phyloP scores from a whole-genome alignment of 2,797 vertebrate species.

The Lacerta agilis region DNA sequence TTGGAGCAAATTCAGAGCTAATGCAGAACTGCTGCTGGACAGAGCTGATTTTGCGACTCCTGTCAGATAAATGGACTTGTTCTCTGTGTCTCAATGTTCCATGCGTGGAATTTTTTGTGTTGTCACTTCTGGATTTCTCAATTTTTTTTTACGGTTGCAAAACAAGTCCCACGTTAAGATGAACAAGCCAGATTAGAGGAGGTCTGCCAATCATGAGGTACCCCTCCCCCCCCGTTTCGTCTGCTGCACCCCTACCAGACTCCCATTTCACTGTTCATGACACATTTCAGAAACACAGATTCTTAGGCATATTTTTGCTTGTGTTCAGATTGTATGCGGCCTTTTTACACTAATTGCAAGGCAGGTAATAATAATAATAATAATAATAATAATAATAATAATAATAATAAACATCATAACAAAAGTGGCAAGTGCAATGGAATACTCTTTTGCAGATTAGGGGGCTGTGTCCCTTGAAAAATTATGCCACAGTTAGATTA shows the following conservation, averaged over 20 bases:
- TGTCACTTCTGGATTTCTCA: slow-evolving; percentile 38
- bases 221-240: not conserved
- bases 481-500: not conserved
- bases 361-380: not conserved
- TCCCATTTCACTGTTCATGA: too few species aligned
- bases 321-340: not conserved
- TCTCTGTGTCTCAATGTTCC: slow-evolving; percentile 34
- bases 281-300: not conserved
- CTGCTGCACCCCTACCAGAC: not conserved
- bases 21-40: slow-evolving; percentile 42
- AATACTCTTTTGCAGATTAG: not conserved
- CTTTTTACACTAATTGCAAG: not conserved
- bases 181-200: not conserved
- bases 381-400: too few species aligned
- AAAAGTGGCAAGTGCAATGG: not conserved
- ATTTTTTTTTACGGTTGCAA: slow-evolving; percentile 10
- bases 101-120: slow-evolving; percentile 29
- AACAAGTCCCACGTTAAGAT: not conserved
- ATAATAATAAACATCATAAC: not conserved
- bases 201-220: not conserved
- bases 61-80: slow-evolving; percentile 60
- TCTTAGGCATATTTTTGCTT: not conserved
- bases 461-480: not conserved
- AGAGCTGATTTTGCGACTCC: slow-evolving; percentile 60
- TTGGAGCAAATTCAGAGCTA: slow-evolving; percentile 57